Conservation (phyloP, 2,888 invertebrate genomes). For the Hermaeophaga mercurialis region DNA sequence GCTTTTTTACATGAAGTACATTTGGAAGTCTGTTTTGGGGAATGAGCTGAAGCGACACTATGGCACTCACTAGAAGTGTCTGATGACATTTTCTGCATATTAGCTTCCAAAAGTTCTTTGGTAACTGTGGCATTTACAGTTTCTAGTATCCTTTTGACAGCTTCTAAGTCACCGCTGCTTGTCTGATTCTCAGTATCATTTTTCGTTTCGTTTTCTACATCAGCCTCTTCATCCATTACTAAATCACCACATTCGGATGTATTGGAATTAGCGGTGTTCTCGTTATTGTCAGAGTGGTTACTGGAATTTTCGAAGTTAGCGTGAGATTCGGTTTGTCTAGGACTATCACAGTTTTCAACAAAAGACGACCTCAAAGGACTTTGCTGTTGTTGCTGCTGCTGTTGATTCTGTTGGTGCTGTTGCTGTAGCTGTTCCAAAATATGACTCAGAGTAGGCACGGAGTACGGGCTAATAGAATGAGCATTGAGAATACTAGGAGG, state of each 20-base stretch:
- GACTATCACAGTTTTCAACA: conserved; percentile 51
- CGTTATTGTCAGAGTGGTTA: conserved; percentile 54
- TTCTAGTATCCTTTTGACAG: conserved; percentile 74
- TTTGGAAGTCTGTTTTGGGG: conserved; percentile 56
- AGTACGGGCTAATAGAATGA: conserved; percentile 58
- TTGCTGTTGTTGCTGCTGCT: conserved; percentile 32
- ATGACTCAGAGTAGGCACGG: conserved; percentile 66
- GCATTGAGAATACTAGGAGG: conserved; percentile 61
- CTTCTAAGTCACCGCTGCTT: conserved; percentile 64
- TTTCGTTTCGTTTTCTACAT: conserved; percentile 61
- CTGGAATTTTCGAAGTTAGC: conserved; percentile 33
- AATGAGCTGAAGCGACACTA: conserved; percentile 49
- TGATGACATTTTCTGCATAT: conserved; percentile 69
- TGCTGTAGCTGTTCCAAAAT: conserved; percentile 72
- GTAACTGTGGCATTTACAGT: conserved; percentile 77
- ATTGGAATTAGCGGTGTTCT: conserved; percentile 58
- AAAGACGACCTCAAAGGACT: conserved; percentile 61
- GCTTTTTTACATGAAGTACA: conserved; percentile 66
- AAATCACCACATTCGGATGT: conserved; percentile 61
- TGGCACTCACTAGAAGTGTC: conserved; percentile 60
- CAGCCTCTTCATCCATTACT: conserved; percentile 73
- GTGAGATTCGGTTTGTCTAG: conserved; percentile 56
- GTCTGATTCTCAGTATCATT: conserved; percentile 47
- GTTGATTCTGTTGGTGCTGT: conserved; percentile 43
- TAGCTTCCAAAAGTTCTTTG: conserved; percentile 73